phyloP scores from a whole-genome alignment of 2,113 vertebrate genomes.

The Microcebus lehilahytsara region DNA sequence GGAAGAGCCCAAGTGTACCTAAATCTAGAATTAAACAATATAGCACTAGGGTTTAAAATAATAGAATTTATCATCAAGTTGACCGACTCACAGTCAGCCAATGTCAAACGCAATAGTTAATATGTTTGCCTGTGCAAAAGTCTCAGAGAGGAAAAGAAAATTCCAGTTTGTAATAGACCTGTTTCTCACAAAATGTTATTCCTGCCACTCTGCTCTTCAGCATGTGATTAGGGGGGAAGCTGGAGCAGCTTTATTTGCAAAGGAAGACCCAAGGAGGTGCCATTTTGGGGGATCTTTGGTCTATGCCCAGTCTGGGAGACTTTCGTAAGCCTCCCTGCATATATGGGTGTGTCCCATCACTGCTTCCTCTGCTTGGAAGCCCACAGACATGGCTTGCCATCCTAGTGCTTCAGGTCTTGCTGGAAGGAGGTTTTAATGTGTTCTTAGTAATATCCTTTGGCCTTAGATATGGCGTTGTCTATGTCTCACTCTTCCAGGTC shows the following conservation, averaged over 20 bases:
- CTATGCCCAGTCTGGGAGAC: too few species aligned
- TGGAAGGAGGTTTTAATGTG: neutral
- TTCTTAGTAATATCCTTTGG: neutral
- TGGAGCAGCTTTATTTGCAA: neutral
- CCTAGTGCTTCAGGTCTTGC: neutral
- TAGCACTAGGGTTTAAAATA: neutral
- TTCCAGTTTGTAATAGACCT: neutral
- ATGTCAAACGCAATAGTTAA: neutral
- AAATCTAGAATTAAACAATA: neutral
- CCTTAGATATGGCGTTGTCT: neutral
- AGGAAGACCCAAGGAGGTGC: neutral
- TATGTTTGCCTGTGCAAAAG: conserved; percentile 13
- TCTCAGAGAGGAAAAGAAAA: neutral
- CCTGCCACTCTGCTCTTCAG: neutral
- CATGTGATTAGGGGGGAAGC: neutral
- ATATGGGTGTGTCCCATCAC: neutral
- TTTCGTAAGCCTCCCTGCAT: neutral
- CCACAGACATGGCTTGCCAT: neutral
- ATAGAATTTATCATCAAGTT: conserved; percentile 22
- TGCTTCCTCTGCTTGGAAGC: neutral
- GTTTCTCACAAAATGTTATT: neutral
- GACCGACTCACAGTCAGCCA: neutral
- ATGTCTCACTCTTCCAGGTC: neutral
- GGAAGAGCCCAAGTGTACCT: neutral
- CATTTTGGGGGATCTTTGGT: neutral